These are phyloP conservation scores for Drosophila mayaguana DNA, from an alignment of 2,888 invertebrate genomes.

Conservation along the genomic window DNA sequence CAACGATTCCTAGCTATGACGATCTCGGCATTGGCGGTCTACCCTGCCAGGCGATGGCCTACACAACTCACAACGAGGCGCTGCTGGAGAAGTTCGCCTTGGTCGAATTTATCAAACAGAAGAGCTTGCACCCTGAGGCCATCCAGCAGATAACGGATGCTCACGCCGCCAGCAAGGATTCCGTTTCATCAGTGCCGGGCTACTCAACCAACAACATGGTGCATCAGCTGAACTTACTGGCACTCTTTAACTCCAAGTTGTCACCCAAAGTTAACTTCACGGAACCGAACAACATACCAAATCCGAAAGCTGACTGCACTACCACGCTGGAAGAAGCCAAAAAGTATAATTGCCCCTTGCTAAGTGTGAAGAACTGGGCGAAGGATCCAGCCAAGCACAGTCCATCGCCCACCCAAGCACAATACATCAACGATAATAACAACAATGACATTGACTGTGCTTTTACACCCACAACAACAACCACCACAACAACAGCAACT, in stretches of 20 bases:
- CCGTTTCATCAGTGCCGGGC: slow-evolving; percentile 85
- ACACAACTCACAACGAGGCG: slow-evolving; percentile 75
- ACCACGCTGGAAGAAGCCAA: slow-evolving; percentile 39
- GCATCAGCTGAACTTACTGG: slow-evolving; percentile 86
- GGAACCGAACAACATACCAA: slow-evolving; percentile 19
- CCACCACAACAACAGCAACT: slow-evolving; percentile 28
- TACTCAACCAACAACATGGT: slow-evolving; percentile 85
- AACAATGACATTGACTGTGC: slow-evolving; percentile 65
- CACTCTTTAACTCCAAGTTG: slow-evolving; percentile 86
- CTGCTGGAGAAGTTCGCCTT: slow-evolving; percentile 81
- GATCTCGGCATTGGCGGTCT: slow-evolving; percentile 77
- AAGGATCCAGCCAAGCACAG: slow-evolving; percentile 72
- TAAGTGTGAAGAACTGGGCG: slow-evolving; percentile 83
- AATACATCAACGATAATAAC: slow-evolving; percentile 71
- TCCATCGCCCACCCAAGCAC: slow-evolving; percentile 22
- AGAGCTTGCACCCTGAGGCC: slow-evolving; percentile 61
- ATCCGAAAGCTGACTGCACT: slow-evolving; percentile 30
- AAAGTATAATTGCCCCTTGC: slow-evolving; percentile 58
- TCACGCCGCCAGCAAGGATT: slow-evolving; percentile 15
- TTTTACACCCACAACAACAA: slow-evolving; percentile 30
- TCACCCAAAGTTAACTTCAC: slow-evolving; percentile 47
- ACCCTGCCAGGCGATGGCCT: slow-evolving; percentile 73
- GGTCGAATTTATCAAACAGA: slow-evolving; percentile 75
- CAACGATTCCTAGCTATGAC: slow-evolving; percentile 72
- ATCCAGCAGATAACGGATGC: slow-evolving; percentile 77